Evolutionary conservation across 2,888 invertebrate species (phyloP), one percentile per base, ranked within the genome.

Genomic region (Ormyrus rosae): DNA sequence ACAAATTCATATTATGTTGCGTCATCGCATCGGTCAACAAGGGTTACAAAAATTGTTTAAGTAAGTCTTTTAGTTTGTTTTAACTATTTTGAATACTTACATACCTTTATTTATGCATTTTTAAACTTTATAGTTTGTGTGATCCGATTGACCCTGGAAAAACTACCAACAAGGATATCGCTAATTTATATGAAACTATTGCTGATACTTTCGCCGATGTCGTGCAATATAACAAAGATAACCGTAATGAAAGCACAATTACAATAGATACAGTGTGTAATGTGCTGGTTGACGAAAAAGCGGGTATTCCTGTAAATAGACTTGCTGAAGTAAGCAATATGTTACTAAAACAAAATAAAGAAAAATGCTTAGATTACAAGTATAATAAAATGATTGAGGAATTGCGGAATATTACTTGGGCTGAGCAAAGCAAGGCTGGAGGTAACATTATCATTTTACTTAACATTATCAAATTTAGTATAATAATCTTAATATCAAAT

Each of bases 181-280:
- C 95, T 0, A 97, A 95, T 88, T 94, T 99, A 77, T 97, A 94
- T 89, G 95, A 95, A 88, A 93, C 93, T n/a, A 91, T 98, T 61
- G 96, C 97, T 0, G 94, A 95, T 64, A 96, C 96, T 90, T 96
- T 98, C 90, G 98, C 97, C 71, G 97, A 95, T 60, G 93, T 98
- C 60, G 98, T 98, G 0, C 98, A 99, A 87, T 98, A 98, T 90
- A 98, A 98, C 89, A 96, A 96, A 88, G 98, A 98, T 88, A 98
- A 98, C 89, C 93, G 97, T 50, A 92, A 92, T 85, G 91, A 93
- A 51, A 92, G 93, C 13, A 95, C 94, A 83, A 92, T 97, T 8
- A 97, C 97, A 2, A 96, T 98, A 48, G 95, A 96, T 88, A 93
- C 94, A 19, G 92, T 97, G 8, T 99, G 98, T 88, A 92, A 93